Evolutionary conservation across 2,888 invertebrate species (phyloP).

Genomic region (Synanthedon tipuliformis): DNA sequence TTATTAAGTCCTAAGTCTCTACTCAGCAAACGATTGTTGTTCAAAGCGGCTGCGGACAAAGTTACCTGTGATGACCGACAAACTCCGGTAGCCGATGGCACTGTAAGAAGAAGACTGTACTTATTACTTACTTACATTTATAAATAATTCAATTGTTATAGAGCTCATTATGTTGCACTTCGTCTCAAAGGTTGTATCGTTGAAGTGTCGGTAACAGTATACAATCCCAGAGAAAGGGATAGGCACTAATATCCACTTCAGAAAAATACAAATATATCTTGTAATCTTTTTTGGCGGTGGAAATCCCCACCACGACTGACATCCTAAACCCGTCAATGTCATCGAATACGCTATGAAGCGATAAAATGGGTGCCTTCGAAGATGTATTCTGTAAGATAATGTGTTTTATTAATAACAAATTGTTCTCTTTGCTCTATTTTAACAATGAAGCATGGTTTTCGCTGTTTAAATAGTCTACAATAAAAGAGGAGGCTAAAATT

Average conservation of each 20-base stretch:
- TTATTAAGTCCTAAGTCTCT: too few species aligned
- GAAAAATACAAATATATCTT: background rate
- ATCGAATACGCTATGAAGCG: conserved; percentile 2
- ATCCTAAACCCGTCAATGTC: conserved; percentile 2
- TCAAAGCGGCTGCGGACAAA: too few species aligned
- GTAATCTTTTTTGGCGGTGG: conserved; percentile 4
- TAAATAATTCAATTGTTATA: conserved; percentile 2
- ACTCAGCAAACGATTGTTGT: too few species aligned
- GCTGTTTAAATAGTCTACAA: too few species aligned
- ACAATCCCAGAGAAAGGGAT: conserved; percentile 4
- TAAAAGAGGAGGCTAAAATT: too few species aligned
- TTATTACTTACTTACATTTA: conserved; percentile 6
- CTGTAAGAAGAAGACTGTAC: too few species aligned
- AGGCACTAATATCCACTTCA: background rate
- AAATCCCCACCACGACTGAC: conserved; percentile 9
- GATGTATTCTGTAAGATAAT: conserved; percentile 4
- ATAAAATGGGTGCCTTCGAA: conserved; percentile 5
- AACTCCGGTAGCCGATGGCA: too few species aligned
- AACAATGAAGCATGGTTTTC: too few species aligned
- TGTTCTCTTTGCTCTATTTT: too few species aligned
- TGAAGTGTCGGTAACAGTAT: conserved; percentile 5
- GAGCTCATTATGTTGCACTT: conserved; percentile 6
- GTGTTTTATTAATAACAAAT: too few species aligned
- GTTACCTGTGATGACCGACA: too few species aligned
- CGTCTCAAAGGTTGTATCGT: conserved; percentile 5